phyloP scores from a whole-genome alignment of 1,140 invertebrate species.

The Halotydeus destructor region DNA sequence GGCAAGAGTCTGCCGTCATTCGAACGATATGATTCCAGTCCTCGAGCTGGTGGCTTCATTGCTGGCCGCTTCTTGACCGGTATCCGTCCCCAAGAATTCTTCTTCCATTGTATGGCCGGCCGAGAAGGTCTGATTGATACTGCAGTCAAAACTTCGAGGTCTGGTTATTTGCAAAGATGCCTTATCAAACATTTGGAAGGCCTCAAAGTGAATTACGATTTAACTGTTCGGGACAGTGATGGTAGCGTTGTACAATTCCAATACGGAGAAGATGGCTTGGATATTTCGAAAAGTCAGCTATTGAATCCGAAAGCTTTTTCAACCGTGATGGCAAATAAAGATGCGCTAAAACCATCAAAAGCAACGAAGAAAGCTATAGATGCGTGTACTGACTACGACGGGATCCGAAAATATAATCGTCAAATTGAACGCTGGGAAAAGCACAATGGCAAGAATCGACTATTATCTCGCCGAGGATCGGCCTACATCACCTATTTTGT shows the following conservation, averaged over 20 bases:
- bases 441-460: not conserved
- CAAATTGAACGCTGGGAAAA: constrained; percentile 8
- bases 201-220: constrained; percentile 66
- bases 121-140: constrained; percentile 62
- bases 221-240: constrained; percentile 85
- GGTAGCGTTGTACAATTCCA: constrained; percentile 78
- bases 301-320: constrained; percentile 51
- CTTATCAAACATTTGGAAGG: constrained; percentile 96
- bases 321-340: constrained; percentile 57
- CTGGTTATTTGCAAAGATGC: constrained; percentile 93
- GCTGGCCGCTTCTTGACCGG: constrained; percentile 90
- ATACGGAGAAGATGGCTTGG: constrained; percentile 96
- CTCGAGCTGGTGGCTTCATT: constrained; percentile 86
- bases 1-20: constrained; percentile 85
- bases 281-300: constrained; percentile 67
- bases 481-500: constrained; percentile 5
- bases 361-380: constrained; percentile 34
- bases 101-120: constrained; percentile 99
- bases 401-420: constrained; percentile 27
- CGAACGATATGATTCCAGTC: constrained; percentile 63
- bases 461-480: constrained; percentile 4
- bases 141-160: constrained; percentile 71
- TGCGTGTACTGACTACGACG: constrained; percentile 26
- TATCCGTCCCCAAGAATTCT: constrained; percentile 90
- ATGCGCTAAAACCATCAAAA: constrained; percentile 35